phyloP scores from a whole-genome alignment of 2,888 invertebrate species.

The Drosophila tripunctata region DNA sequence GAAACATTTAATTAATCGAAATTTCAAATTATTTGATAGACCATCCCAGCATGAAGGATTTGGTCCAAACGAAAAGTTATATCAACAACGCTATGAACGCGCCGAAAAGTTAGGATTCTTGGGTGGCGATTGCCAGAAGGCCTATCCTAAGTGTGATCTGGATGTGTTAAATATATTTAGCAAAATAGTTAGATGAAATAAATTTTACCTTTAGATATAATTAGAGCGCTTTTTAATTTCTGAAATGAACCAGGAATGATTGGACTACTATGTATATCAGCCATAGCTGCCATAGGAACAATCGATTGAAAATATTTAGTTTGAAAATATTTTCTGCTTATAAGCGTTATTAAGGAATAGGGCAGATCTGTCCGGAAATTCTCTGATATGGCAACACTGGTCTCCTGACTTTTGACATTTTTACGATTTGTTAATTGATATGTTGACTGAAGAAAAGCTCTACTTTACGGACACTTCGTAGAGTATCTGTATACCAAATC shows the following conservation, averaged over 20 bases:
- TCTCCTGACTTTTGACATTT: no score
- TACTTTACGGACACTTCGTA: no score
- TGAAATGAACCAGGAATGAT: not conserved
- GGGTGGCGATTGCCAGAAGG: constrained; percentile 76
- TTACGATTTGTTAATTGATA: no score
- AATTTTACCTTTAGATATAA: not conserved
- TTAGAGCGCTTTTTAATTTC: not conserved
- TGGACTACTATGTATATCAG: no score
- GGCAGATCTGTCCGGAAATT: no score
- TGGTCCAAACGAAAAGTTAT: constrained; percentile 84
- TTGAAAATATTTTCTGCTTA: no score
- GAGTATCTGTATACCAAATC: no score
- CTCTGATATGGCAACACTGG: no score
- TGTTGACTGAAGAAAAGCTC: no score
- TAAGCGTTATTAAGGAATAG: no score
- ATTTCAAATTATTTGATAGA: constrained; percentile 71
- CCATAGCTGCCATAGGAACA: no score
- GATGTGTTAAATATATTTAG: constrained; percentile 70
- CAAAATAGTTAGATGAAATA: constrained; percentile 62
- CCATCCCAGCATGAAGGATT: constrained; percentile 86
- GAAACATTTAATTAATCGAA: not conserved
- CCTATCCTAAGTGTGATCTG: constrained; percentile 79
- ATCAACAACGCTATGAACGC: constrained; percentile 74
- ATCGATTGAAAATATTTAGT: no score
- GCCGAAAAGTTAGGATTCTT: constrained; percentile 81